Conservation (phyloP, 1,140 invertebrate species). For the Penaeus indicus region DNA sequence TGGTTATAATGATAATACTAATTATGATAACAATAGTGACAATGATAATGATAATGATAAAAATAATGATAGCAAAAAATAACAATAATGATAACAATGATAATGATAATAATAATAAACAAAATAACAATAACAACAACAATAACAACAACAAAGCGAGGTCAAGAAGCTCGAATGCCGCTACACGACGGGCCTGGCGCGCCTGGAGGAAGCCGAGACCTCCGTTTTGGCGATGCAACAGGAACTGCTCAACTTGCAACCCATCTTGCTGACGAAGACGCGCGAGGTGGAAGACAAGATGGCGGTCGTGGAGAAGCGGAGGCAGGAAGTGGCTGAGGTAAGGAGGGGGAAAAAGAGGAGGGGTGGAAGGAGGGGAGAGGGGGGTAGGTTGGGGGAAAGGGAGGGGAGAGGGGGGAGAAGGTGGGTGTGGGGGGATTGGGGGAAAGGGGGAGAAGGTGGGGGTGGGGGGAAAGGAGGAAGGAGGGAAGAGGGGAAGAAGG, state of each 20-base stretch:
- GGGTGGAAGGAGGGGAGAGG: neutral
- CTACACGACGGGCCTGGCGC: slow-evolving; percentile 74
- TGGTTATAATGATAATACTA: too few species aligned
- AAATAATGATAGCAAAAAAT: neutral
- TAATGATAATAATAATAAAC: neutral
- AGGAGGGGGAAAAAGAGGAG: neutral
- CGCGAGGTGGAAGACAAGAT: slow-evolving; percentile 75
- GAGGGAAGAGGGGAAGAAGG: too few species aligned
- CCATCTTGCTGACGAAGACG: slow-evolving; percentile 75
- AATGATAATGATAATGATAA: neutral
- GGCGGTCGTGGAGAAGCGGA: slow-evolving; percentile 68
- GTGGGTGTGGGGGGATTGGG: too few species aligned
- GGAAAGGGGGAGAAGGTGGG: too few species aligned
- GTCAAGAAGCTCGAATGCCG: slow-evolving; percentile 66
- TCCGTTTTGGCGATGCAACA: slow-evolving; percentile 74
- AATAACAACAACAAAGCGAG: slow-evolving; percentile 50
- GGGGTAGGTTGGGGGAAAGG: too few species aligned
- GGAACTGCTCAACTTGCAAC: slow-evolving; percentile 75
- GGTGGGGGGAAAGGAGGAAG: too few species aligned
- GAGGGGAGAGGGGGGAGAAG: too few species aligned
- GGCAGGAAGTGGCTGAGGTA: slow-evolving; percentile 68
- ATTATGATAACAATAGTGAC: too few species aligned
- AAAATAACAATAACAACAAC: neutral
- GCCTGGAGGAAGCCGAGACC: slow-evolving; percentile 74
- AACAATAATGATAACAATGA: too few species aligned